Base-by-base conservation (phyloP, 2,888 invertebrate genomes). In the Trachelus tabidus region DNA sequence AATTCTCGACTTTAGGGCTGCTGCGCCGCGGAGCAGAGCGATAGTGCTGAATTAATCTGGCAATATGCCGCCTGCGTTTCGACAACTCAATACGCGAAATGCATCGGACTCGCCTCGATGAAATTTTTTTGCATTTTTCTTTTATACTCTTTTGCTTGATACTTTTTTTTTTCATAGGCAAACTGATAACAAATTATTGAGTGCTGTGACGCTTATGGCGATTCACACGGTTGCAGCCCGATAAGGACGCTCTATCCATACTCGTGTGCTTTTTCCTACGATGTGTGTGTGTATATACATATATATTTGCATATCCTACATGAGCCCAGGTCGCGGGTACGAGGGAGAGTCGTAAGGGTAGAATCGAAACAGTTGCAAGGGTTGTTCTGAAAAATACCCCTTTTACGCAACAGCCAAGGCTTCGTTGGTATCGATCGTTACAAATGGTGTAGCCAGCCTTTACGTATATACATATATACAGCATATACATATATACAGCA, bases 391-490 rank as follows among this genome's bases (percentile, higher is more conserved):
- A 71, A 71, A 71, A 71, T 31, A 71, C 31, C 71, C 71, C 71
- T 71, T 71, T 71, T 6, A 31, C 68, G 31, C 75, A 12, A 31
- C 4, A 34, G 37, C 23, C 23, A 31, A 15, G 30, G 33, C 75
- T 56, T 75, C 56, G 56, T 56, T 37, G 81, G 80, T 83, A 86
- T 87, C 84, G 86, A 86, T 87, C 87, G 87, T 86, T 85, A 86
- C 82, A 87, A 86, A 86, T 85, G 84, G 82, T 80, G 68, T 71
- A 75, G 78, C 15, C 69, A 56, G 34, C 40, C 34, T 68, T 11
- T 31, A 73, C 33, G 23, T 68, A 73, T 68, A 73, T 73, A 73
- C 9, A 77, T 23, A 31, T 33, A 12, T n/a, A 34, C 3, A 69
- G 73, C 12, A 31, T 33, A 12, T n/a, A 34, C 3, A 69, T 34